Conservation (phyloP, 1,140 invertebrate genomes). For the Gonatopus flavifemur region DNA sequence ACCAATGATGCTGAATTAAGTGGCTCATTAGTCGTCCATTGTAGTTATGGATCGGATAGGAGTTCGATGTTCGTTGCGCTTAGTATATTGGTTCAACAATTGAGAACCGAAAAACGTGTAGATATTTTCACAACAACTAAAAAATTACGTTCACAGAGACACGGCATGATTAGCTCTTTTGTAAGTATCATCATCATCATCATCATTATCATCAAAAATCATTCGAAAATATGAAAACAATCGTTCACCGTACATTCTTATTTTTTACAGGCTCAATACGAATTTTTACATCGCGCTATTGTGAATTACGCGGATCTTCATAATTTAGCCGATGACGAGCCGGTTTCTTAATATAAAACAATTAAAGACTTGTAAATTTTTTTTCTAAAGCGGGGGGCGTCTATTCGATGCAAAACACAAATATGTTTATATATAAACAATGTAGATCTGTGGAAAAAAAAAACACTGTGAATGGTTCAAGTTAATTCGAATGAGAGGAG, state of each 20-base stretch:
- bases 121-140: conserved; percentile 83
- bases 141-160: conserved; percentile 81
- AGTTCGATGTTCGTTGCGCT: conserved; percentile 87
- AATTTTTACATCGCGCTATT: conserved; percentile 88
- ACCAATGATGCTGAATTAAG: conserved; percentile 57
- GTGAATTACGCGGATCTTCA: conserved; percentile 87
- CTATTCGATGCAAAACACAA: background rate
- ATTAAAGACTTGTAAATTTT: no score
- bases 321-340: conserved; percentile 63
- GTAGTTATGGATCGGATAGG: conserved; percentile 82
- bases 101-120: conserved; percentile 77
- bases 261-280: conserved; percentile 81
- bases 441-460: no score
- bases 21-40: conserved; percentile 77
- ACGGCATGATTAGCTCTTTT: conserved; percentile 79
- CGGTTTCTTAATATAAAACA: conserved; percentile 46
- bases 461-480: background rate
- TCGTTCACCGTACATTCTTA: conserved; percentile 3
- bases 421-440: no score
- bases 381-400: background rate
- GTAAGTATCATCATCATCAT: conserved; percentile 58
- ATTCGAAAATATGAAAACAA: background rate
- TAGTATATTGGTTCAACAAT: conserved; percentile 81
- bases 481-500: background rate
- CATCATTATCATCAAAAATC: background rate